phyloP scores from a whole-genome alignment of 2,113 vertebrate genomes.

The Eulemur macaco region DNA sequence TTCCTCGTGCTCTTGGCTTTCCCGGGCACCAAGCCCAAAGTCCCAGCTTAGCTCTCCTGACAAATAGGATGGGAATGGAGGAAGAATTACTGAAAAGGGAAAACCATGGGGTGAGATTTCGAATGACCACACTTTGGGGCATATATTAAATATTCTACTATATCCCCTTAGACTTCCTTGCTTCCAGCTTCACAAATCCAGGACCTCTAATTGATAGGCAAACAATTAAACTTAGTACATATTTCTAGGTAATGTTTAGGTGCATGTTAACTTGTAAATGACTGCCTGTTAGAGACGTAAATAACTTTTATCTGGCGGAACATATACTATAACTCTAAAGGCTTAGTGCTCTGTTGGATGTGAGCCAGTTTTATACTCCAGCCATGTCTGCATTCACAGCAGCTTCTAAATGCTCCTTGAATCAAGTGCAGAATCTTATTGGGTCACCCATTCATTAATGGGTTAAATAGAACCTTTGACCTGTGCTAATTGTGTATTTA shows the following conservation, averaged over 20 bases:
- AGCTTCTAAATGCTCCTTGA: background rate
- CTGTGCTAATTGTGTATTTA: background rate
- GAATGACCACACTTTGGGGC: background rate
- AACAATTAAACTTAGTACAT: too few species aligned
- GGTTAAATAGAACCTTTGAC: background rate
- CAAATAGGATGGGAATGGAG: background rate
- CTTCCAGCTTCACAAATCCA: background rate
- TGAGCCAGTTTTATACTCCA: background rate
- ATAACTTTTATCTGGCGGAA: background rate
- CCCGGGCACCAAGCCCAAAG: background rate
- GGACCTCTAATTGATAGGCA: too few species aligned
- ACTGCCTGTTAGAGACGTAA: background rate
- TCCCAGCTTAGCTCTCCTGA: background rate
- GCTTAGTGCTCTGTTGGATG: background rate
- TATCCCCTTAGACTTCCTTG: background rate
- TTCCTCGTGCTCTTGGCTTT: background rate
- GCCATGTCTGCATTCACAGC: accelerated
- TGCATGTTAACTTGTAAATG: background rate
- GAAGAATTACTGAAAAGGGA: background rate
- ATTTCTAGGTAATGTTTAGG: too few species aligned
- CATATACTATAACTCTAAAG: too few species aligned
- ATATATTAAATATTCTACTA: background rate
- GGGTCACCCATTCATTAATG: background rate
- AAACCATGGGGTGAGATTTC: background rate
- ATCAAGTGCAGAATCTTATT: background rate